Percentiles rank a stretch among this genome's conserved stretches.
Evolutionary conservation across 1,140 invertebrate genomes (phyloP).

Genomic region (Drosophila serrata): DNA sequence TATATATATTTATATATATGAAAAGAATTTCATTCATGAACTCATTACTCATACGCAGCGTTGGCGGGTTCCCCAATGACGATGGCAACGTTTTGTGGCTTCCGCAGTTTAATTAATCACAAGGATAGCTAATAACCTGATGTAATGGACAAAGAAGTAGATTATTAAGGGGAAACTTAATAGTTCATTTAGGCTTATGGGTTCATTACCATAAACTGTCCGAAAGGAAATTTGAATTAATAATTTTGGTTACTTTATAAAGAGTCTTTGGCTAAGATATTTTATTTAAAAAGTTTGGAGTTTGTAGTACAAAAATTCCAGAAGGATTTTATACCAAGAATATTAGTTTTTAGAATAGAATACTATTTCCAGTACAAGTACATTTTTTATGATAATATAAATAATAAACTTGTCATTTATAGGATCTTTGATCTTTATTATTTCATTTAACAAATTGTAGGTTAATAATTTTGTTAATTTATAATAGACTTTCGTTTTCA

Average conservation of each 20-base stretch:
- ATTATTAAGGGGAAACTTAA: conserved; percentile 25
- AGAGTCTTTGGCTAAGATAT: neutral
- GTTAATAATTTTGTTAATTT: no score
- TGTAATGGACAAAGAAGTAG: conserved; percentile 19
- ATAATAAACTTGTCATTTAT: no score
- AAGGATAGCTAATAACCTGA: conserved; percentile 37
- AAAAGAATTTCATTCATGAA: conserved; percentile 59
- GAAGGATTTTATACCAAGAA: neutral
- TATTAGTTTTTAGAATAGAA: no score
- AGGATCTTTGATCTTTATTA: no score
- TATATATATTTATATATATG: conserved; percentile 40
- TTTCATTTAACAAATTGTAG: no score
- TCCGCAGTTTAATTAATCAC: conserved; percentile 73
- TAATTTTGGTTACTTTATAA: neutral
- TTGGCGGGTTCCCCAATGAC: conserved; percentile 43
- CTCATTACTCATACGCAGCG: conserved; percentile 76
- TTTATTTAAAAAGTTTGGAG: no score
- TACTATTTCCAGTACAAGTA: no score
- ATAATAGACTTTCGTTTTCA: no score
- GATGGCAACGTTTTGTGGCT: conserved; percentile 53
- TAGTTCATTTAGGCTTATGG: conserved; percentile 35
- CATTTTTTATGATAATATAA: neutral
- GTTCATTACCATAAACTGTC: conserved; percentile 16
- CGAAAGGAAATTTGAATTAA: conserved; percentile 6
- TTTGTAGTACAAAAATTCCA: no score